phyloP scores from a whole-genome alignment of 64 coral and sea anemone species.

The Catalaphyllia jardinei region DNA sequence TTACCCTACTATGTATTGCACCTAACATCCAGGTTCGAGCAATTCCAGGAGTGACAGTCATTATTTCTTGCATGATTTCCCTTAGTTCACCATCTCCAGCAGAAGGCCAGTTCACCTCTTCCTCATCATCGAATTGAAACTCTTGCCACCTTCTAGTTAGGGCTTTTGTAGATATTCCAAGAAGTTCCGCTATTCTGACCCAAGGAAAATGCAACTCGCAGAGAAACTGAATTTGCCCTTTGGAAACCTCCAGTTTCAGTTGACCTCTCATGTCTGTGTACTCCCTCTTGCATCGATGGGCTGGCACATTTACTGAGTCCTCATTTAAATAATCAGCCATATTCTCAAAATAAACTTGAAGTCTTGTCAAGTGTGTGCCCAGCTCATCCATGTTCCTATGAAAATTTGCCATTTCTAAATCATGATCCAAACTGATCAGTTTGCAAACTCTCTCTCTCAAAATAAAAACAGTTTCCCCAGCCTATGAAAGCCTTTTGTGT shows the following conservation, averaged over 20 bases:
- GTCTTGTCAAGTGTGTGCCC: slow-evolving; percentile 35
- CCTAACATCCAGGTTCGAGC: slow-evolving; percentile 17
- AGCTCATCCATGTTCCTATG: slow-evolving; percentile 60
- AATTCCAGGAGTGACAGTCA: slow-evolving; percentile 36
- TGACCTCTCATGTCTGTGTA: slow-evolving; percentile 53
- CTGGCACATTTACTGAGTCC: neutral
- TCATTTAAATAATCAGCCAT: slow-evolving; percentile 28
- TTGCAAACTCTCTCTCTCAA: slow-evolving; percentile 44
- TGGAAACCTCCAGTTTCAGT: slow-evolving; percentile 37
- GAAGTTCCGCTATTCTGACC: slow-evolving; percentile 45
- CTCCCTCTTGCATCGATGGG: slow-evolving; percentile 39
- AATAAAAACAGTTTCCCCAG: slow-evolving; percentile 55
- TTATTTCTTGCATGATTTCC: slow-evolving; percentile 58
- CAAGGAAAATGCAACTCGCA: slow-evolving; percentile 55
- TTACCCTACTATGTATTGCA: slow-evolving; percentile 35
- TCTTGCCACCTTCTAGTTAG: slow-evolving; percentile 36
- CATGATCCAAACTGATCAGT: slow-evolving; percentile 17
- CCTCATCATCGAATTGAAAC: slow-evolving; percentile 56
- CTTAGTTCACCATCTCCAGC: slow-evolving; percentile 16
- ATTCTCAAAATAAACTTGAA: slow-evolving; percentile 57
- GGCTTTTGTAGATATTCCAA: slow-evolving; percentile 46
- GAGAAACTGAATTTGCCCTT: slow-evolving; percentile 46
- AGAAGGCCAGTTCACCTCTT: slow-evolving; percentile 17
- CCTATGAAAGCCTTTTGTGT: slow-evolving; percentile 71
- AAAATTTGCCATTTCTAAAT: slow-evolving; percentile 67